Evolutionary conservation across 2,797 vertebrate species (phyloP), one percentile per base, ranked within the genome.

Genomic region (Notoglanidium macrostoma): DNA sequence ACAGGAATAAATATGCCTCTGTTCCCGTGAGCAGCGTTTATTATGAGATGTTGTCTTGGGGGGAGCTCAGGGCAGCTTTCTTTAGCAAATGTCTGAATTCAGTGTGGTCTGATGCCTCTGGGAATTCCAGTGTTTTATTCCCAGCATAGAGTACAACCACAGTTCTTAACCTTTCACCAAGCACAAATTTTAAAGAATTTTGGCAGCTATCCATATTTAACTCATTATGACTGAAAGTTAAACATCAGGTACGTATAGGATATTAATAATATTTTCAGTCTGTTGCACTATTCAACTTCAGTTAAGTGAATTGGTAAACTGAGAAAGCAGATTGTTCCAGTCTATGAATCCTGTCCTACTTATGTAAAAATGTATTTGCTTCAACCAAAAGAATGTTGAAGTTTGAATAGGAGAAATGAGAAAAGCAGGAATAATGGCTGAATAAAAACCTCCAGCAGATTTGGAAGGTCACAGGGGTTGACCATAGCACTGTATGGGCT

Each of bases 81-180:
- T 54, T 77, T 65, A 49, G 51, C n/a, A 85, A 85, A 51, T 32
- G 44, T 17, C 72, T 63, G 19, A 14, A 51, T 49, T 77, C 19
- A 19, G 63, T 67, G 29, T 32, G 35, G 49, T 55, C 63, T 70
- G 63, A 86, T 55, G 21, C 67, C 63, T n/a, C 63, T 68, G 61
- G 46, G 74, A 65, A 55, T 51, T 67, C 68, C 32, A 26, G 10
- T 4, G 4, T 55, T 79, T 70, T 29, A 72, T 80, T 86, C 85
- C 65, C 54, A 59, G 19, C 51, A 44, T 6, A 14, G 8, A 70
- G 15, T 21, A 55, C 10, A 51, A 44, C 85, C 49, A 46, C 23
- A 70, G 65, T 46, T 46, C 54, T 54, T 26, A 70, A 59, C 35
- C 9, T 44, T 72, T 86, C 40, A 67, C 3, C 12, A 8, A 67